Percentiles rank a stretch among this genome's conserved stretches.
phyloP scores from a whole-genome alignment of 2,888 invertebrate genomes.

The Melanotus villosus region DNA sequence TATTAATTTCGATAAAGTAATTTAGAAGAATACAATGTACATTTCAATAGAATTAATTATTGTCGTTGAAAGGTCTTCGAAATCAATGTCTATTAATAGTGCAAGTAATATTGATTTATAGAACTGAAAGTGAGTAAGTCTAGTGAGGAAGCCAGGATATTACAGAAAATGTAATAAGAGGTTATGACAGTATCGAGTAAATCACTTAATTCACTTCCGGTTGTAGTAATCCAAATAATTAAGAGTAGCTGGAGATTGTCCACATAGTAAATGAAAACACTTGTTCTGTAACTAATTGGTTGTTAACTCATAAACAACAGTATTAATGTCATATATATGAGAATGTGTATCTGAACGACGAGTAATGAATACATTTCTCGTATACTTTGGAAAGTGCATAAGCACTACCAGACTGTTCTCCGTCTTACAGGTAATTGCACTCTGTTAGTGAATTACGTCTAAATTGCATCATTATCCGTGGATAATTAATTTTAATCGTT shows the following conservation, averaged over 20 bases:
- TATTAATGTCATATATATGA: conserved; percentile 13
- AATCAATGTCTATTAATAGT: too few species aligned
- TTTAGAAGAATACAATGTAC: too few species aligned
- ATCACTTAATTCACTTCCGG: conserved; percentile 65
- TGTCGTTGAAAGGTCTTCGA: too few species aligned
- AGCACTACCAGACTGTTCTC: neutral
- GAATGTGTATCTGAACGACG: neutral
- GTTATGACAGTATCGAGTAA: conserved; percentile 60
- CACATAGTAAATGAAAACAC: conserved; percentile 26
- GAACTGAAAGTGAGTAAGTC: too few species aligned
- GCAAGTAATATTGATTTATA: too few species aligned
- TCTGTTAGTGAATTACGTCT: neutral
- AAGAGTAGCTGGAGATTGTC: conserved; percentile 27
- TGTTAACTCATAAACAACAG: conserved; percentile 18
- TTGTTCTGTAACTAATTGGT: conserved; percentile 22
- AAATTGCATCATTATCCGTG: conserved; percentile 11
- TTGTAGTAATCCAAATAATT: conserved; percentile 25
- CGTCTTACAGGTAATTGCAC: neutral
- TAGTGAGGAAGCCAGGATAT: neutral
- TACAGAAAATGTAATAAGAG: conserved; percentile 21
- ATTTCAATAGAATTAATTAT: too few species aligned
- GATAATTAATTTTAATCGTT: conserved; percentile 11
- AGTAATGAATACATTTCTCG: neutral
- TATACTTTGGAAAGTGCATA: neutral
- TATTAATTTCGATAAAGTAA: too few species aligned